phyloP scores from a whole-genome alignment of 2,797 vertebrate genomes.

The Eulemur coronatus region DNA sequence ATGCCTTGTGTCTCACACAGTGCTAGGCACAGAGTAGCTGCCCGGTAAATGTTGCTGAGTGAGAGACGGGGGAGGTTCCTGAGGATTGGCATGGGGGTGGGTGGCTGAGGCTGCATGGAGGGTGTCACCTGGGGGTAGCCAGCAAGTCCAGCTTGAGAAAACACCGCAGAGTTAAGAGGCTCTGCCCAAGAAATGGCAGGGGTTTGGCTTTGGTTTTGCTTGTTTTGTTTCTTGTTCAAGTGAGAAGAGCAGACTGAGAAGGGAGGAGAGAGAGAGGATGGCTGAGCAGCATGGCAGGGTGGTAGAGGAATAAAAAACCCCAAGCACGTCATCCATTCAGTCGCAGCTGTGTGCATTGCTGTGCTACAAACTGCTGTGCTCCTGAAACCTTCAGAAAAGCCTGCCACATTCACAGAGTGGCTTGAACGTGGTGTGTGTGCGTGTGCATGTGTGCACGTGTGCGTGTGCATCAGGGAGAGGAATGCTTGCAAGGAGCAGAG shows the following conservation, averaged over 20 bases:
- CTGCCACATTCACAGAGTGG: not conserved
- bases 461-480: not conserved
- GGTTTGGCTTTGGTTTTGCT: not conserved
- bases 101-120: not conserved
- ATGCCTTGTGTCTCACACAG: not conserved
- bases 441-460: too few species aligned
- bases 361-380: not conserved
- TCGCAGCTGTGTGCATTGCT: not conserved
- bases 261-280: not conserved
- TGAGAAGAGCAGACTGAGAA: not conserved
- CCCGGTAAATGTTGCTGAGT: too few species aligned
- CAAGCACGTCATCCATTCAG: not conserved
- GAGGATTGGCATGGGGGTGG: not conserved
- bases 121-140: not conserved
- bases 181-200: not conserved
- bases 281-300: not conserved
- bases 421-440: not conserved
- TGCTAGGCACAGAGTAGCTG: not conserved
- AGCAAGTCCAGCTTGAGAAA: not conserved
- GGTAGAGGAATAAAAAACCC: not conserved
- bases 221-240: not conserved
- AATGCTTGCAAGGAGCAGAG: not conserved
- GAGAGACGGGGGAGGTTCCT: not conserved
- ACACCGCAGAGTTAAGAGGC: not conserved
- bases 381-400: not conserved